Conservation (phyloP, 2,113 vertebrate genomes). For the Pseudopodoces humilis region DNA sequence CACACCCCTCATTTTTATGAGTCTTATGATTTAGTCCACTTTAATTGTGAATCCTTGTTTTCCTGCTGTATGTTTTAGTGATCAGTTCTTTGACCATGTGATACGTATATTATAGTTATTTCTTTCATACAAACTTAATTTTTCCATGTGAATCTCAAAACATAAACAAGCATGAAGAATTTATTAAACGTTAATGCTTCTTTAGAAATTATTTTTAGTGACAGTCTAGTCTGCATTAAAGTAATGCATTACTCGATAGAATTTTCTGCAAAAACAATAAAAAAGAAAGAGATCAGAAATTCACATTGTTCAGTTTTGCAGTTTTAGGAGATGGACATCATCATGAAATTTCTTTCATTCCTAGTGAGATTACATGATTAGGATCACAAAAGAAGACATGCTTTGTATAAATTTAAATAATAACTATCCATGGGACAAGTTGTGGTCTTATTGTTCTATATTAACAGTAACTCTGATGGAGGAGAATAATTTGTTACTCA, state of each 20-base stretch:
- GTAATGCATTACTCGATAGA: background rate
- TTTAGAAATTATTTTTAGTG: background rate
- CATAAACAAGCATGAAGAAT: background rate
- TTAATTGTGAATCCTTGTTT: background rate
- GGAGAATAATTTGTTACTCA: background rate
- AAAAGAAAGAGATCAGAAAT: background rate
- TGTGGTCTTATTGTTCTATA: background rate
- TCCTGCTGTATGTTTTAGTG: background rate
- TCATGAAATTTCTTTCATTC: background rate
- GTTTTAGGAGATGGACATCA: background rate
- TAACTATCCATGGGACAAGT: background rate
- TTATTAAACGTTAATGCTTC: background rate
- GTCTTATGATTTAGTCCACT: background rate
- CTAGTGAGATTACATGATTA: background rate
- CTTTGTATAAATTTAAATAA: background rate
- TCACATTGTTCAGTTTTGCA: background rate
- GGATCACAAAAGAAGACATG: background rate
- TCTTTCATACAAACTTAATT: background rate
- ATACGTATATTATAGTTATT: background rate
- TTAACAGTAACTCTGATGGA: background rate
- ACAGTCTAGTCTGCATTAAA: background rate
- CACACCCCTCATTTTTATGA: background rate
- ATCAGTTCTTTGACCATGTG: background rate
- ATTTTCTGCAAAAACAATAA: background rate
- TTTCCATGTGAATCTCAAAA: background rate